Conservation (phyloP, 2,797 vertebrate species). For the Zalophus californianus region DNA sequence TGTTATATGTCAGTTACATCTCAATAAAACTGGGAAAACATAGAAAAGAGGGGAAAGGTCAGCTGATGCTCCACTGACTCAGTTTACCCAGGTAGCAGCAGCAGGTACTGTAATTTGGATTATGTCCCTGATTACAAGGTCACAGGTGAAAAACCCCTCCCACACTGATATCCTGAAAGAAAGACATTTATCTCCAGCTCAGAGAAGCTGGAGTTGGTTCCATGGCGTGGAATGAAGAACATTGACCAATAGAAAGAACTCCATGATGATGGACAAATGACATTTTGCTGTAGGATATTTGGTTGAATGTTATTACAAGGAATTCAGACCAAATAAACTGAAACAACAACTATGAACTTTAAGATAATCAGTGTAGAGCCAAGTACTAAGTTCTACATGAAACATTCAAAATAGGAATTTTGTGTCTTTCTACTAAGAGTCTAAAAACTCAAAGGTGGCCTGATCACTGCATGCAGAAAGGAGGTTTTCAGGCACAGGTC, state of each 20-base stretch:
- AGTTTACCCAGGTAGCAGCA: not conserved
- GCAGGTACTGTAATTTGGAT: not conserved
- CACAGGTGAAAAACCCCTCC: not conserved
- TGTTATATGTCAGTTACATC: not conserved
- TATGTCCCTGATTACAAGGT: not conserved
- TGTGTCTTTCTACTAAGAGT: not conserved
- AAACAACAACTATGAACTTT: not conserved
- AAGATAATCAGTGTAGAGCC: not conserved
- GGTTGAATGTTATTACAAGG: constrained; percentile 21
- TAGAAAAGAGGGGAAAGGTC: not conserved
- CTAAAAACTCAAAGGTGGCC: constrained; percentile 49
- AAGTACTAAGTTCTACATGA: not conserved
- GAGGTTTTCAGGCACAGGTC: not conserved
- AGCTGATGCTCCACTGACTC: not conserved
- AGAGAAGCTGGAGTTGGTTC: not conserved
- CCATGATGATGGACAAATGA: not conserved
- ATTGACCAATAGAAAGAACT: not conserved
- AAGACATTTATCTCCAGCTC: not conserved
- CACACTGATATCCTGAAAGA: not conserved
- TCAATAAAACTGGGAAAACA: constrained; percentile 1
- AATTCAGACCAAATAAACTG: constrained; percentile 5
- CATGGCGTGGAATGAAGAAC: not conserved
- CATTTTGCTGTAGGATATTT: not conserved
- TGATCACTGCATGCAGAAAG: not conserved
- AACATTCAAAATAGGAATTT: constrained; percentile 36